Evolutionary conservation across 1,140 invertebrate genomes (phyloP), one percentile per base, ranked within the genome.

Genomic region (Limonius californicus): DNA sequence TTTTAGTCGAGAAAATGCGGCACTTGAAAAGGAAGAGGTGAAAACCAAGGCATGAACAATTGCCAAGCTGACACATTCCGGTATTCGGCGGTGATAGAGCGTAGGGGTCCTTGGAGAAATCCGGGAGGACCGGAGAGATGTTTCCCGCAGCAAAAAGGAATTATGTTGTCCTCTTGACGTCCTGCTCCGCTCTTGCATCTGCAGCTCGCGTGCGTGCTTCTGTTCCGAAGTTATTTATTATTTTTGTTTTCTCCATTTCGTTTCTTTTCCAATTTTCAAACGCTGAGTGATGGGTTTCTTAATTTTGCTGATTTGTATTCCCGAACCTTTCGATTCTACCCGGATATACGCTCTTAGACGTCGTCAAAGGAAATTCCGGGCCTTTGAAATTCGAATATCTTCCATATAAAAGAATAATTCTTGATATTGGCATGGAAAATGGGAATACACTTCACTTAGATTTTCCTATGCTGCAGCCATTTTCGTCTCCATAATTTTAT

Each of bases 141-240:
- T 39, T 14, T 39, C 35, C 35, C 35, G 11, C n/a, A 39, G 35
- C 23, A 39, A 39, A 39, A 39, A 39, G 35, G 35, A 39, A 39
- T 39, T 39, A 39, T 39, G 35, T 39, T 39, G 35, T 39, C 35
- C 35, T 39, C 35, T 39, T 39, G 35, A 39, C 35, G 35, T 39
- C 35, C 35, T 39, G 2, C n/a, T 9, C 3, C 35, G 8, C n/a
- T 39, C n/a, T n/a, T 39, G 7, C 1, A 7, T 6, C 9, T 9
- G 3, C 3, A 4, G 9, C 3, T 9, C 23, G 3, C 3, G 23
- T 27, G 23, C 23, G 23, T 39, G 35, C 35, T 12, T 39, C 35
- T 39, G 35, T 39, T 39, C 35, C 2, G 11, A 39, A 39, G 35
- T 12, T 39, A 39, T 39, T 39, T 39, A 39, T 39, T 39, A 39